phyloP scores from a whole-genome alignment of 2,797 vertebrate genomes.

The Clarias fuscus region DNA sequence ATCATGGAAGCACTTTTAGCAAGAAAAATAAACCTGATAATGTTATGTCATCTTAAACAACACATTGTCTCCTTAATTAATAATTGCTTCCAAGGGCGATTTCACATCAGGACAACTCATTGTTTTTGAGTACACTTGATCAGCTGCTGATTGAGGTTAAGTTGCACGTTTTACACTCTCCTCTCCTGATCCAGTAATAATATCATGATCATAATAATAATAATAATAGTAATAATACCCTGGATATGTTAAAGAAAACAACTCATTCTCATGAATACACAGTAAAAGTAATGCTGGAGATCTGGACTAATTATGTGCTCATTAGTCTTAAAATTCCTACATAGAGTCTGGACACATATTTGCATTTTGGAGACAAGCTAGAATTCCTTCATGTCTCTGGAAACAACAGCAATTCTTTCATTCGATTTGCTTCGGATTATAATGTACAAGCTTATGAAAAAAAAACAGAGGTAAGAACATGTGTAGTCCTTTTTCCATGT shows the following conservation, averaged over 20 bases:
- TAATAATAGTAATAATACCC: not conserved
- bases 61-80: too few relatives aligned
- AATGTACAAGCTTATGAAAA: not conserved
- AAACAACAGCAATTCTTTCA: not conserved
- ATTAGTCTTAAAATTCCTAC: not conserved
- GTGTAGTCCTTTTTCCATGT: too few relatives aligned
- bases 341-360: not conserved
- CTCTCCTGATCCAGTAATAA: not conserved
- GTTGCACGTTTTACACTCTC: not conserved
- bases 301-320: not conserved
- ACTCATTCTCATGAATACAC: not conserved
- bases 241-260: not conserved
- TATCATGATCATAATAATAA: not conserved
- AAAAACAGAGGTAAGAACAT: too few relatives aligned
- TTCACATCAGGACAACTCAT: too few relatives aligned
- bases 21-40: too few relatives aligned
- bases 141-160: not conserved
- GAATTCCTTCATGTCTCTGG: not conserved
- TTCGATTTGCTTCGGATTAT: not conserved
- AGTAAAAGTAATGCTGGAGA: not conserved
- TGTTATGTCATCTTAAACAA: too few relatives aligned
- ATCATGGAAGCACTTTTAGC: too few relatives aligned
- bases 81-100: too few relatives aligned
- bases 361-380: not conserved
- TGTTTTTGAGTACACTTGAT: too few relatives aligned